Evolutionary conservation across 2,888 invertebrate species (phyloP), one percentile per base, ranked within the genome.

Genomic region (Torymus texanus): DNA sequence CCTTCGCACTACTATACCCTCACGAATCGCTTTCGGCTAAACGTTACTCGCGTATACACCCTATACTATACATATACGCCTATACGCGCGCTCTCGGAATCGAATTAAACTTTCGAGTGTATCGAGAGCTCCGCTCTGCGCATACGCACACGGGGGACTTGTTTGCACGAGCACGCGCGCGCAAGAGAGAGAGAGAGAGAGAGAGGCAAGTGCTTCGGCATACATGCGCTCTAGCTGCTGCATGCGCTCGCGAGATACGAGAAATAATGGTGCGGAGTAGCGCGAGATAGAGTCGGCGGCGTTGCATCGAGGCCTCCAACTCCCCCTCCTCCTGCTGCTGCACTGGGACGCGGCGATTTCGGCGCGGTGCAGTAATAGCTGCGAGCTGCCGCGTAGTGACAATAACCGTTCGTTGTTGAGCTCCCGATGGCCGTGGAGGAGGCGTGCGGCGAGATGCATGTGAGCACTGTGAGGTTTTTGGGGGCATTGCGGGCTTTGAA

Each of bases 21-120:
- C 41, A 41, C 41, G 41, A 41, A 41, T 41, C 41, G 10, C 41
- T 5, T 41, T 8, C 8, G 8, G 41, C 41, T 41, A 41, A 41
- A 41, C 41, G 41, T 41, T 41, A 41, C 41, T 41, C 41, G 41
- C 41, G 21, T 21, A 21, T 21, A 41, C 8, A 41, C 41, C 41
- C 41, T 41, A 41, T 41, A 41, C 41, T 1, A 21, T 21, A 21
- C 21, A 21, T 21, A 21, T 21, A 21, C 2, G 2, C 21, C 21
- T 41, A 41, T 41, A 41, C 41, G 41, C 8, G 5, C 41, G 41
- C 41, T 41, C 41, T 41, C 41, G 41, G 41, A 41, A 41, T 41
- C 41, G 41, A 41, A 88, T 88, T 88, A 88, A 41, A 41, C 41
- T 88, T 88, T 88, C 88, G 88, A 88, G 84, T 88, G 87, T 88